Evolutionary conservation across 2,113 vertebrate species (phyloP), one percentile per base, ranked within the genome.

Genomic region (Perca fluviatilis): DNA sequence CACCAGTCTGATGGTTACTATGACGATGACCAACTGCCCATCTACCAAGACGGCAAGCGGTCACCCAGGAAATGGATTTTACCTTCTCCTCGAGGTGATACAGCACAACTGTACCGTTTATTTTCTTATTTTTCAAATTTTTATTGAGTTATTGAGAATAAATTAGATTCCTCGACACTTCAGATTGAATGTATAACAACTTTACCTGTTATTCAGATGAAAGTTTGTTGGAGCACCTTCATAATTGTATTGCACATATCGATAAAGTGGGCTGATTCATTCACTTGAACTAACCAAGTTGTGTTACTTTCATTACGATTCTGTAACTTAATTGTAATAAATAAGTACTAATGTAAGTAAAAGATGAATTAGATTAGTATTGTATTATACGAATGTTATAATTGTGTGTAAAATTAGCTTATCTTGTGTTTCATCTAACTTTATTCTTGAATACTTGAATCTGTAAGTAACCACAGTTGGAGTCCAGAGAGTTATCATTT

Each of bases 61-160:
- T 98, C 97, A 43, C 97, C 97, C 3, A 96, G 96, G 89, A 96
- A 96, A 94, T 96, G 97, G 86, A 94, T 98, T 85, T 95, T 98
- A 87, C 96, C 97, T 81, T 97, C 97, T 76, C 97, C 98, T 63
- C 95, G 97, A 94, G 84, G 98, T 99, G 90, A 97, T 95, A 23
- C 21, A 4, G 43, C 12, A 19, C 23, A 74, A 51, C 14, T 23
- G 13, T 8, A 40, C 36, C 6, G 1, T 43, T 63, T 15, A 23
- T 58, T 64, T 50, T 27, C 19, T 64, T 61, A 21, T 2, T 27
- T 40, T 47, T 57, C 6, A 2, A 18, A 16, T 11, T 11, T 46
- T 13, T 27, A 6, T 18, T 53, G 15, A 27, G 49, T 19, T 33
- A 50, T 23, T 74, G 27, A 33, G 33, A 33, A 43, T 43, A 43